Evolutionary conservation across 2,113 vertebrate genomes (phyloP).

Genomic region (Cyrtonyx montezumae): DNA sequence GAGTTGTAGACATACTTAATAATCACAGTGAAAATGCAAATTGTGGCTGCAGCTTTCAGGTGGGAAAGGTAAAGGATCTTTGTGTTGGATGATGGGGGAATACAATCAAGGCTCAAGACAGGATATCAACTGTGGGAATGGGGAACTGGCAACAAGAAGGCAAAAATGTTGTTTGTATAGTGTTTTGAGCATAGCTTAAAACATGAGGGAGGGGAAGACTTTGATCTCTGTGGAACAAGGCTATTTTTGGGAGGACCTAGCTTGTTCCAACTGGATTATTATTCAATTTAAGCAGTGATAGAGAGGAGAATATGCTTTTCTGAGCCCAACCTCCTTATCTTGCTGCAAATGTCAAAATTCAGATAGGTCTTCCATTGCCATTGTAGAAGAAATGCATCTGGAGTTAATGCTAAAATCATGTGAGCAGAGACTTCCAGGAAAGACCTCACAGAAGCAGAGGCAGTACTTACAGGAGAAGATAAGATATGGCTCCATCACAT

Average conservation of each 20-base stretch:
- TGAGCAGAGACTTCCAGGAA: constrained; percentile 10
- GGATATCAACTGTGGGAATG: neutral
- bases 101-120: neutral
- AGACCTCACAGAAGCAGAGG: neutral
- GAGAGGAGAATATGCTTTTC: neutral
- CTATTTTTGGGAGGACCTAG: neutral
- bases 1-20: neutral
- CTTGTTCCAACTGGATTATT: constrained; percentile 12
- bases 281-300: neutral
- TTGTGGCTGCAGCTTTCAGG: neutral
- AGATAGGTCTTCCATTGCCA: neutral
- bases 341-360: constrained; percentile 2
- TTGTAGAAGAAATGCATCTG: neutral
- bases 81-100: neutral
- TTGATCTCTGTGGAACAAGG: constrained; percentile 23
- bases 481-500: neutral
- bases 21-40: neutral
- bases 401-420: neutral
- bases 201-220: constrained; percentile 4
- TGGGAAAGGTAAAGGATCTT: neutral
- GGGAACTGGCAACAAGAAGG: neutral
- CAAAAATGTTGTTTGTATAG: constrained; percentile 17
- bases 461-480: constrained; percentile 23
- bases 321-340: neutral
- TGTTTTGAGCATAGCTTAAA: constrained; percentile 11